phyloP scores from a whole-genome alignment of 2,888 invertebrate genomes.

The Yponomeuta malinellus region DNA sequence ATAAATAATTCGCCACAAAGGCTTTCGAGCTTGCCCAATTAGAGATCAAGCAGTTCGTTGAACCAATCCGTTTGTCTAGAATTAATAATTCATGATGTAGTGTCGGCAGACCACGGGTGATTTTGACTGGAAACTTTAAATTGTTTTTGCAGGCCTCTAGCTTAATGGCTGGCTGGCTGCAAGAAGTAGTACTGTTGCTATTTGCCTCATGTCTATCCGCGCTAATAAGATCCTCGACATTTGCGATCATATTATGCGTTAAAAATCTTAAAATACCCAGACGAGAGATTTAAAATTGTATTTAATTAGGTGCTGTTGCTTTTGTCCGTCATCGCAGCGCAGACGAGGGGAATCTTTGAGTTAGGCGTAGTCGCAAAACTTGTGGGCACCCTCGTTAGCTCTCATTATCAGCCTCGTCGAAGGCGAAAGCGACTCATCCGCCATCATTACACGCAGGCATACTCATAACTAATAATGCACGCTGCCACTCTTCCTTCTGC shows the following conservation, averaged over 20 bases:
- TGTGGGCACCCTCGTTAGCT: slow-evolving; percentile 35
- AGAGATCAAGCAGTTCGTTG: slow-evolving; percentile 36
- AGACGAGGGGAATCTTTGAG: background rate
- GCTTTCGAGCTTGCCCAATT: background rate
- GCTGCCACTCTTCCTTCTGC: slow-evolving; percentile 16
- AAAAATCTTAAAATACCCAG: no score
- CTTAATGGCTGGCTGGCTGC: background rate
- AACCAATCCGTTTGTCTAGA: slow-evolving; percentile 55
- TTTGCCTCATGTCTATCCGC: background rate
- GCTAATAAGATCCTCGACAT: background rate
- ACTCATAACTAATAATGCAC: slow-evolving; percentile 9
- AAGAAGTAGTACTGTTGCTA: no score
- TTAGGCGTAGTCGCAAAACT: slow-evolving; percentile 15
- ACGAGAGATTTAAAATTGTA: no score
- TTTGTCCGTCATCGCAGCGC: background rate
- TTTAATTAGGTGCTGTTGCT: background rate
- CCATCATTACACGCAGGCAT: slow-evolving; percentile 16
- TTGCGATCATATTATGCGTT: no score
- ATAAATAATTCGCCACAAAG: background rate
- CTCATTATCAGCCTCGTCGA: slow-evolving; percentile 30
- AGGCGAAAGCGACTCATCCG: slow-evolving; percentile 38
- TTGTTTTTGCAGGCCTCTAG: slow-evolving; percentile 27
- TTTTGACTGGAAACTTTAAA: slow-evolving; percentile 34
- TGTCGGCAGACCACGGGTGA: slow-evolving; percentile 43
- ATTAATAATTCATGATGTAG: slow-evolving; percentile 63